These are phyloP conservation scores for Acromyrmex echinatior DNA, from an alignment of 1,140 invertebrate species.

Conservation along the genomic window DNA sequence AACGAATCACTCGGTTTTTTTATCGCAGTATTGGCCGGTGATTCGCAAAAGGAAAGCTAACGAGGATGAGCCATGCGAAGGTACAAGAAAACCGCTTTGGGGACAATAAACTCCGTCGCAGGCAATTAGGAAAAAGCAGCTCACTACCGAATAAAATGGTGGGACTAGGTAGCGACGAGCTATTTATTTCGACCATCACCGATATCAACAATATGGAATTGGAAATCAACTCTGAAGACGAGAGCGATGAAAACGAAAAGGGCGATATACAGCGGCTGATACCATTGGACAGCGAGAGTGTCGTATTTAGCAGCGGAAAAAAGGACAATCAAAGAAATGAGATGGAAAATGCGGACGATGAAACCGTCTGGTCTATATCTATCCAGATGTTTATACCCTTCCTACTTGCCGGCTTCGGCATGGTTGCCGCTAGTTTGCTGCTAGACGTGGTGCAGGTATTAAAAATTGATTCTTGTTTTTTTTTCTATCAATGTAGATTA, in stretches of 20 bases:
- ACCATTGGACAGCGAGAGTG: constrained; percentile 64
- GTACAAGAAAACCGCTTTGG: constrained; percentile 60
- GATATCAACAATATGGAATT: constrained; percentile 80
- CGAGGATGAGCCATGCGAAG: constrained; percentile 82
- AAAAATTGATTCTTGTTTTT: neutral
- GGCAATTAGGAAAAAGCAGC: constrained; percentile 72
- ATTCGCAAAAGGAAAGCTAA: constrained; percentile 52
- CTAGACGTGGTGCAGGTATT: constrained; percentile 93
- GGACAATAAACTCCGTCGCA: constrained; percentile 75
- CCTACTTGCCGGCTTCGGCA: constrained; percentile 96
- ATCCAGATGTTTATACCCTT: constrained; percentile 96
- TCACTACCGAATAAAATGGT: constrained; percentile 79
- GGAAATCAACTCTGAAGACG: constrained; percentile 82
- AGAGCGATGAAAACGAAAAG: constrained; percentile 70
- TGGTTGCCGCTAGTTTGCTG: constrained; percentile 95
- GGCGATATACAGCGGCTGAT: constrained; percentile 78
- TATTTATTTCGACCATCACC: constrained; percentile 72
- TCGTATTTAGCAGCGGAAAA: constrained; percentile 70
- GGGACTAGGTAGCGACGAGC: constrained; percentile 82
- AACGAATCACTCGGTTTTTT: constrained; percentile 21
- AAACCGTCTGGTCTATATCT: constrained; percentile 89
- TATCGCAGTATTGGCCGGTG: constrained; percentile 77
- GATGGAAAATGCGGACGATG: constrained; percentile 74
- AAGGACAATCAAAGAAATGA: constrained; percentile 53
- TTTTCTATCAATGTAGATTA: too few species aligned